Evolutionary conservation across 2,888 invertebrate genomes (phyloP).

Genomic region (Caenorhabditis becei): DNA sequence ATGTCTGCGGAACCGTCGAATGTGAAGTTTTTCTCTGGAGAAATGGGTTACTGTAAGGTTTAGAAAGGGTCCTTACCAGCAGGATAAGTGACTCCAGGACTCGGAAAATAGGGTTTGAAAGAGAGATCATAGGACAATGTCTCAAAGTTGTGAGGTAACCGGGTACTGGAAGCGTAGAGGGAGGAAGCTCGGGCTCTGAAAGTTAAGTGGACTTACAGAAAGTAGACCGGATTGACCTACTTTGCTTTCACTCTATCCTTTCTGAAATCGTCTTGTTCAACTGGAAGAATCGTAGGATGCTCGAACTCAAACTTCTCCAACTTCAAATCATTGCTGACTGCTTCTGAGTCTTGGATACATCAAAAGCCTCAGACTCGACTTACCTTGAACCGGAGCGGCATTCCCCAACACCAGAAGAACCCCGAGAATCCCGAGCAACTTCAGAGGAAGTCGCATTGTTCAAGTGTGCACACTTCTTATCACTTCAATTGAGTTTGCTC

Average conservation of each 20-base stretch:
- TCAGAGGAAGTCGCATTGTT: too few species aligned
- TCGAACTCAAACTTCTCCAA: slow-evolving; percentile 32
- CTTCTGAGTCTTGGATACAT: too few species aligned
- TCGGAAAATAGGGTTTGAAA: slow-evolving; percentile 68
- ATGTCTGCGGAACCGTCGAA: slow-evolving; percentile 63
- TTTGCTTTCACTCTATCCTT: slow-evolving; percentile 23
- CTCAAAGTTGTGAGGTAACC: slow-evolving; percentile 57
- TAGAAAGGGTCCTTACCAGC: slow-evolving; percentile 31
- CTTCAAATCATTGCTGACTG: background rate
- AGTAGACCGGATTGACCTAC: slow-evolving; percentile 11
- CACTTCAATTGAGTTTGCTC: too few species aligned
- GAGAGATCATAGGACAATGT: slow-evolving; percentile 62
- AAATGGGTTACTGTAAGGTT: background rate
- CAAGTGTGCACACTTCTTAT: too few species aligned
- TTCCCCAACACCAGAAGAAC: too few species aligned
- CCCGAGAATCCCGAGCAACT: too few species aligned
- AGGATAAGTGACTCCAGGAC: slow-evolving; percentile 54
- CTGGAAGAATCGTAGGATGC: slow-evolving; percentile 53
- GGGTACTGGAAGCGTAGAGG: slow-evolving; percentile 46
- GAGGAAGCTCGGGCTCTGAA: background rate
- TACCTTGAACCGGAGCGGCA: too few species aligned
- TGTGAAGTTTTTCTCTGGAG: slow-evolving; percentile 65
- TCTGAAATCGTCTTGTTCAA: slow-evolving; percentile 37
- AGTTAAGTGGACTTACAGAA: too few species aligned
- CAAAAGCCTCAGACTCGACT: too few species aligned